Evolutionary conservation across 2,888 invertebrate species (phyloP), one percentile per base, ranked within the genome.

Genomic region (Panopea generosa): DNA sequence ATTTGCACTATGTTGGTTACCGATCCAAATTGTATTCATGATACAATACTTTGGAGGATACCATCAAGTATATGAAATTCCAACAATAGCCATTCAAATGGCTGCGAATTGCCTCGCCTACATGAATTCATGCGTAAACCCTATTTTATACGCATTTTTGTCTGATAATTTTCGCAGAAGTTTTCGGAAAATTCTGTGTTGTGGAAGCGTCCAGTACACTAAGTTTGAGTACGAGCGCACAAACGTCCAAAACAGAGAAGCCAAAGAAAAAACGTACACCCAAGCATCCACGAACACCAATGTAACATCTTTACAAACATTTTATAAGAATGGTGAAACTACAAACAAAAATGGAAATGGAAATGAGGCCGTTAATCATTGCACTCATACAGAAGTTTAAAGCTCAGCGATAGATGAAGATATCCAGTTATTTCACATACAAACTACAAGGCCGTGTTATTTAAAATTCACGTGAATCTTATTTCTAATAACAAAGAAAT

Each of bases 81-180:
- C 78, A 94, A 95, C 60, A 95, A 95, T 91, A 9, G 88, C 88
- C 18, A 55, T 91, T 0, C 90, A 91, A 73, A 89, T 93, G 70
- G 87, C 90, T 20, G 86, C 91, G 11, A 93, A 91, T 75, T 90
- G 74, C 67, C 79, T 93, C 73, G 98, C 98, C 20, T 98, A 98
- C 93, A 97, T 96, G 94, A 98, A 98, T 94, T 96, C 96, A 89
- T 98, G 98, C 92, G 96, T 98, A 88, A 98, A 98, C 93, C 98
- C 98, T 0, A 96, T 98, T 84, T 95, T 98, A 59, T 98, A 98
- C 93, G 98, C 98, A 2, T 97, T 98, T 93, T 94, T 98, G 60
- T 98, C 97, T 1, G 98, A 98, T 89, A 97, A 97, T 93, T 98
- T 98, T 93, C 95, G 98, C 86, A 96, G 97, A 90, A 97, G 97